A percentile compares a stretch with the other conserved stretches of the same genome.
Conservation (phyloP, 2,888 invertebrate genomes). For the Ophonus ardosiacus region DNA sequence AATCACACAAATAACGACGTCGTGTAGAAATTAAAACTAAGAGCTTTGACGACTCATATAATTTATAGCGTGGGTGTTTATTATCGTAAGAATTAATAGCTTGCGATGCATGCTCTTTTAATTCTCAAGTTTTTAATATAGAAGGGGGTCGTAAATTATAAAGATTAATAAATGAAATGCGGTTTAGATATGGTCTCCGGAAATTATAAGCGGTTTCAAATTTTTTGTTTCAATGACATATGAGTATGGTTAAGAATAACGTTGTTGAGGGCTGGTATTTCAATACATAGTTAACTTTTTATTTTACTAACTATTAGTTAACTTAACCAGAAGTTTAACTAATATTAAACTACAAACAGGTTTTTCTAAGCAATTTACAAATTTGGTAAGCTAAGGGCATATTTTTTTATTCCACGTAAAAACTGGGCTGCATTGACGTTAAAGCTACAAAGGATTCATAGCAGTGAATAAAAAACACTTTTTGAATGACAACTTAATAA, state of each 20-base stretch:
- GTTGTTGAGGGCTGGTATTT: too few relatives aligned
- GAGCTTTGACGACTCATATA: constrained; percentile 70
- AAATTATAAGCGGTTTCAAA: neutral
- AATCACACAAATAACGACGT: constrained; percentile 40
- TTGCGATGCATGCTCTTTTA: constrained; percentile 38
- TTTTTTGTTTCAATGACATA: neutral
- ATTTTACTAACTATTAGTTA: too few relatives aligned
- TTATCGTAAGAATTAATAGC: constrained; percentile 37
- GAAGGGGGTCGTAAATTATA: constrained; percentile 15
- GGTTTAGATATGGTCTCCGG: neutral
- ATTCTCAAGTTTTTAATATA: constrained; percentile 22
- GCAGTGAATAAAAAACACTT: too few relatives aligned
- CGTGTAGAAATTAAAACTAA: constrained; percentile 70
- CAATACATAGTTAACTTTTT: too few relatives aligned
- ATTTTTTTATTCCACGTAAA: too few relatives aligned
- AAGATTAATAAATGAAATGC: neutral
- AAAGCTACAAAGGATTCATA: too few relatives aligned
- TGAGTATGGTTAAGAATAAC: neutral
- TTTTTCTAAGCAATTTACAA: too few relatives aligned
- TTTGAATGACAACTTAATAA: too few relatives aligned
- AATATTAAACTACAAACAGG: too few relatives aligned
- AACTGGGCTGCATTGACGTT: too few relatives aligned
- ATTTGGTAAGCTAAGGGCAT: too few relatives aligned
- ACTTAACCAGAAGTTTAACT: too few relatives aligned
- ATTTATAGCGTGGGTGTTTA: constrained; percentile 66